phyloP scores from a whole-genome alignment of 2,797 vertebrate species.

The Thalassophryne amazonica region DNA sequence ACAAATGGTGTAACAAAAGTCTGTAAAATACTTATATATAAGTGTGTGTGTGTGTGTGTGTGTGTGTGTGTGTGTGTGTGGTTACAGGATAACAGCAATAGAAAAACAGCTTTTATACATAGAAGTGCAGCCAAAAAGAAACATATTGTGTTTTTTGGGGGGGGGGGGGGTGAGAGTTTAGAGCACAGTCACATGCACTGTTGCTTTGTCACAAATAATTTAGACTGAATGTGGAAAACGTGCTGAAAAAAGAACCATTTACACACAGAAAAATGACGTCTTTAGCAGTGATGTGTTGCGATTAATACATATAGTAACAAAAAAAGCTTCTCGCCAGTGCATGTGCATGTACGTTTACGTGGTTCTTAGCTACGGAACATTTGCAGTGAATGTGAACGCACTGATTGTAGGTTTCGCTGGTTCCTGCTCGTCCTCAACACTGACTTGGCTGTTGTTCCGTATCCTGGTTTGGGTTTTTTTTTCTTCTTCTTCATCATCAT shows the following conservation, averaged over 20 bases:
- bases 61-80: too few species aligned
- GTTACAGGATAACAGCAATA: constrained; percentile 48
- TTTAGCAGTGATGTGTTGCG: too few species aligned
- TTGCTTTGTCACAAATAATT: constrained; percentile 42
- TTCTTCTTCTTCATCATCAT: too few species aligned
- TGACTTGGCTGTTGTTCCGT: too few species aligned
- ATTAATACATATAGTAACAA: constrained; percentile 25
- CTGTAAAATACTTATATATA: constrained; percentile 32
- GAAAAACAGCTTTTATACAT: constrained; percentile 45
- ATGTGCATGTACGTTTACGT: constrained; percentile 8
- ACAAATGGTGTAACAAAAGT: constrained; percentile 24
- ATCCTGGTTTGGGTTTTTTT: too few species aligned
- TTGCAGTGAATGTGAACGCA: constrained; percentile 3
- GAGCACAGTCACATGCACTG: constrained; percentile 31
- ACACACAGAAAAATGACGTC: constrained; percentile 21
- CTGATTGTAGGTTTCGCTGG: constrained; percentile 18
- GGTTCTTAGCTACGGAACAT: constrained; percentile 27
- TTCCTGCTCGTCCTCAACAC: constrained; percentile 2
- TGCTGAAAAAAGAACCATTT: constrained; percentile 19
- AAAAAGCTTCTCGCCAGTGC: too few species aligned
- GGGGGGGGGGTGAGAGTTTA: too few species aligned
- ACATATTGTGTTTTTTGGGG: constrained; percentile 16
- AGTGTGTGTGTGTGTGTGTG: too few species aligned
- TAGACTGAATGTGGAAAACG: constrained; percentile 31
- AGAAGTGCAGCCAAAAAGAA: constrained; percentile 25